These are phyloP conservation scores for Catocala nupta DNA, from an alignment of 2,888 invertebrate species.

Conservation along the genomic window DNA sequence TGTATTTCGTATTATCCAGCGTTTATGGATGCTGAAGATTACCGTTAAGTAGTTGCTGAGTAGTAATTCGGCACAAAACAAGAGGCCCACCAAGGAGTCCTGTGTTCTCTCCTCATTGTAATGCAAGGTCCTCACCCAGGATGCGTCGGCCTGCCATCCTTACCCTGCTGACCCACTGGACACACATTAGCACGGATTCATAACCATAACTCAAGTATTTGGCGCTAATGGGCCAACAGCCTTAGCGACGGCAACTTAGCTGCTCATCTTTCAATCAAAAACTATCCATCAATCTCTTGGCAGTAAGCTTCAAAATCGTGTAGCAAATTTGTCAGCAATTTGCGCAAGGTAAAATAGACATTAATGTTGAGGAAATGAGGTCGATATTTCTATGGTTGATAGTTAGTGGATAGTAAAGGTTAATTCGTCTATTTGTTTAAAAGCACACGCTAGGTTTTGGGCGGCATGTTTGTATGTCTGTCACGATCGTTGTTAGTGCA, in stretches of 20 bases:
- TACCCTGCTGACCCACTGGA: slow-evolving; percentile 75
- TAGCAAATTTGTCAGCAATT: not conserved
- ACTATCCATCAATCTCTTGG: too few relatives aligned
- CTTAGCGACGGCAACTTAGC: too few relatives aligned
- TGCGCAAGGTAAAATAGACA: not conserved
- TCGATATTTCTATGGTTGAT: slow-evolving; percentile 28
- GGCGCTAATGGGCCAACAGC: slow-evolving; percentile 27
- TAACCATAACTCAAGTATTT: slow-evolving; percentile 61
- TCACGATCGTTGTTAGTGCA: slow-evolving; percentile 30
- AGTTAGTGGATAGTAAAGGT: slow-evolving; percentile 46
- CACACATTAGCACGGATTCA: slow-evolving; percentile 72
- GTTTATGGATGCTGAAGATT: not conserved
- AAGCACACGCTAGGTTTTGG: slow-evolving; percentile 54
- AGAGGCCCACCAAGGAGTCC: slow-evolving; percentile 45
- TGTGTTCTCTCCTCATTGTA: slow-evolving; percentile 61
- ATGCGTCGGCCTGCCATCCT: slow-evolving; percentile 61
- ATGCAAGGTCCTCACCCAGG: slow-evolving; percentile 66
- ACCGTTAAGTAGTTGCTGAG: not conserved
- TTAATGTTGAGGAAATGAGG: slow-evolving; percentile 30
- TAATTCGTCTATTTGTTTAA: slow-evolving; percentile 60
- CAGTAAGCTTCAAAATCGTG: slow-evolving; percentile 18
- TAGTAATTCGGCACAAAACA: not conserved
- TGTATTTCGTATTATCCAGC: too few relatives aligned
- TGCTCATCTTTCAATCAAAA: too few relatives aligned
- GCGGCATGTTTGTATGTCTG: slow-evolving; percentile 40